These are phyloP conservation scores for Tinea pellionella DNA, from an alignment of 2,888 invertebrate species.

Conservation along the genomic window DNA sequence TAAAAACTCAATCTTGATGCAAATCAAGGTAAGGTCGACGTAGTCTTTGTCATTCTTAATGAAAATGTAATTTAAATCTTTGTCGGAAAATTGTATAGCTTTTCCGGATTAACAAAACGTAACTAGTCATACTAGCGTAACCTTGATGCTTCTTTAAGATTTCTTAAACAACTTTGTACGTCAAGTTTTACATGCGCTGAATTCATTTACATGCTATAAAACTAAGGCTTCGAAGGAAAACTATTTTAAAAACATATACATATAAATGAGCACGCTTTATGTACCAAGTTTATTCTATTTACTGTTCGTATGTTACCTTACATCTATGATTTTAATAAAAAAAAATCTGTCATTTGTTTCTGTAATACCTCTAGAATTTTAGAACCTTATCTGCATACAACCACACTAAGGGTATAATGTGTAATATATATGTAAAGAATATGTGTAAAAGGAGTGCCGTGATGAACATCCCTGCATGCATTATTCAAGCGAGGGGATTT, in stretches of 20 bases:
- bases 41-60: not conserved
- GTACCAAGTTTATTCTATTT: no score
- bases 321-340: no score
- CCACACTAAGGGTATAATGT: not conserved
- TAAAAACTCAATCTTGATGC: not conserved
- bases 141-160: not conserved
- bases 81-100: not conserved
- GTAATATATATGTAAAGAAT: not conserved
- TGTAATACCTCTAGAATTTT: no score
- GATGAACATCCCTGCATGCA: slow-evolving; percentile 16
- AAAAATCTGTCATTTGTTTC: no score
- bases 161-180: not conserved
- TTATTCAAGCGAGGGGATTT: slow-evolving; percentile 24
- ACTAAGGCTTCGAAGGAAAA: no score
- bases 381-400: not conserved
- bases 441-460: not conserved
- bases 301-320: no score
- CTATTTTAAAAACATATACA: no score
- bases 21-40: not conserved
- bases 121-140: not conserved
- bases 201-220: no score
- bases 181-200: not conserved
- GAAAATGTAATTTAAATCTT: not conserved
- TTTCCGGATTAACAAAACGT: not conserved
- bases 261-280: no score